Conservation (phyloP, 2,888 invertebrate genomes). For the Erynnis tages region DNA sequence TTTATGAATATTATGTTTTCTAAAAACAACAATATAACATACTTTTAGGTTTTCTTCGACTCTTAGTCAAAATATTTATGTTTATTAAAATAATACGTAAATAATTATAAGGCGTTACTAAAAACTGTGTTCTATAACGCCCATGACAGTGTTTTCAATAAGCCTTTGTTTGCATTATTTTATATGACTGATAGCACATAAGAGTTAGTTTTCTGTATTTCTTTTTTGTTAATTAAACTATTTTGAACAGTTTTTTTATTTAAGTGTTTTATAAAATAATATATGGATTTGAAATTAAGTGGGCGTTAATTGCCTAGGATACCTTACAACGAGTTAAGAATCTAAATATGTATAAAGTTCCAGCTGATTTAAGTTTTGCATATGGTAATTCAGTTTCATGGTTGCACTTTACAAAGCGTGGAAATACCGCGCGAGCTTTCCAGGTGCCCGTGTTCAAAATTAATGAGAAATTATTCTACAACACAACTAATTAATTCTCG, state of each 20-base stretch:
- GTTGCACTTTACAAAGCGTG: conserved; percentile 50
- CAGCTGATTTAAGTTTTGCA: conserved; percentile 40
- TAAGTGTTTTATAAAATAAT: conserved; percentile 1
- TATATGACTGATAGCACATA: background rate
- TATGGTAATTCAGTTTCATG: conserved; percentile 53
- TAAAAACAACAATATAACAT: conserved; percentile 8
- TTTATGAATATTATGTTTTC: conserved; percentile 7
- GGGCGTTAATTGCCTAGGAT: conserved; percentile 6
- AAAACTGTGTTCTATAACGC: conserved; percentile 5
- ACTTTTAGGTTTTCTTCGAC: conserved; percentile 12
- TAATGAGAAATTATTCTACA: conserved; percentile 65
- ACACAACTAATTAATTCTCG: conserved; percentile 62
- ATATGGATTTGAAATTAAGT: conserved; percentile 8
- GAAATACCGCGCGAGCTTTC: conserved; percentile 52
- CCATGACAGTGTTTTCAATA: background rate
- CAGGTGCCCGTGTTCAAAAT: conserved; percentile 53
- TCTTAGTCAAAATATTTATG: conserved; percentile 14
- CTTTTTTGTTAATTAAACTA: conserved; percentile 1
- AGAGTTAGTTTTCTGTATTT: conserved; percentile 5
- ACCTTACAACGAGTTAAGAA: too few species aligned
- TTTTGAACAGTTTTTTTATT: conserved; percentile 2
- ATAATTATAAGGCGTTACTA: conserved; percentile 1
- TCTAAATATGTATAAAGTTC: too few species aligned
- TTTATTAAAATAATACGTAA: conserved; percentile 5
- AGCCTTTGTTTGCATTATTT: conserved; percentile 4